Percentiles rank a stretch among this genome's conserved stretches.
Conservation (phyloP, 1,140 invertebrate species). For the Meloidogyne exigua region DNA sequence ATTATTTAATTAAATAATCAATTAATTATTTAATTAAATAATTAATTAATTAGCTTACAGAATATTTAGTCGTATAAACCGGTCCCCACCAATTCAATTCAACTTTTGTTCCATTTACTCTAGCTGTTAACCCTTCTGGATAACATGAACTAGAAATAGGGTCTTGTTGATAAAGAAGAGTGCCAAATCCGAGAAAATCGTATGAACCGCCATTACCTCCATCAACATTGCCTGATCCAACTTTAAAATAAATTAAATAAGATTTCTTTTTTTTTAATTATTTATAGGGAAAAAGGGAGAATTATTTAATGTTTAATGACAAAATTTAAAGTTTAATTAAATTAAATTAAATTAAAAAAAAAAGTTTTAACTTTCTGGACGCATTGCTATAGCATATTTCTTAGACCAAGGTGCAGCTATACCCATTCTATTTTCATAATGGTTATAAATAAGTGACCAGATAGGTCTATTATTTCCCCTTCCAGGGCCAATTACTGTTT, state of each 20-base stretch:
- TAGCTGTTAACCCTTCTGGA: background rate
- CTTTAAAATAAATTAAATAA: background rate
- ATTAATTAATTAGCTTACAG: background rate
- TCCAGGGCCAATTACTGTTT: background rate
- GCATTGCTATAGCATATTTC: constrained; percentile 1
- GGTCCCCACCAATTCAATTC: background rate
- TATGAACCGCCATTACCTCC: background rate
- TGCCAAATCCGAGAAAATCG: background rate
- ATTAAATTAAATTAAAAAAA: background rate
- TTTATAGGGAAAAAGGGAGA: no score
- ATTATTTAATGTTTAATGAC: no score
- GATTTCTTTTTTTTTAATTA: no score
- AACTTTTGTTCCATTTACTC: constrained; percentile 1
- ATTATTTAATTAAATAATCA: no score
- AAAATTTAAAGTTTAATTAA: background rate
- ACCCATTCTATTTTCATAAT: constrained; percentile 5
- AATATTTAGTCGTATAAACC: background rate
- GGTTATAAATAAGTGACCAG: background rate
- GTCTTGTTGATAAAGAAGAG: background rate
- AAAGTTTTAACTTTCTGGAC: background rate
- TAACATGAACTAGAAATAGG: background rate
- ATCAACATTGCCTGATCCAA: background rate
- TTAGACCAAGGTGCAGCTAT: background rate
- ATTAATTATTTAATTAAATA: no score
- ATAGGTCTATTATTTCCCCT: background rate